phyloP scores from a whole-genome alignment of 2,113 vertebrate genomes.

The Pomatostomus ruficeps region DNA sequence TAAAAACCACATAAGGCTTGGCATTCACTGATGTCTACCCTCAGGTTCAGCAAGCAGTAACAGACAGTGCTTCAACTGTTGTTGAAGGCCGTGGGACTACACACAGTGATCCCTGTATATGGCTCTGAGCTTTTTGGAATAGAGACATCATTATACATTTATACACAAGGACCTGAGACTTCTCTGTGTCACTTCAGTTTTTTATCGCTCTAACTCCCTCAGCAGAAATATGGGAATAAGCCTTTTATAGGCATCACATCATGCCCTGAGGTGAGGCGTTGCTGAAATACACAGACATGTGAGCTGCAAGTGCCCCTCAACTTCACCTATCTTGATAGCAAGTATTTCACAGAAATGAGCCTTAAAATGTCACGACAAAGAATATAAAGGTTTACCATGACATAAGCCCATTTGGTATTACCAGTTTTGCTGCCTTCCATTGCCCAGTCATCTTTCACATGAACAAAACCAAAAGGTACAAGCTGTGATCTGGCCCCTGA shows the following conservation, averaged over 20 bases:
- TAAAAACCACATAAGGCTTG: constrained; percentile 11
- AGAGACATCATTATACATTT: constrained; percentile 10
- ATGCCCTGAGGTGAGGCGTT: background rate
- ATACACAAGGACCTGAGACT: background rate
- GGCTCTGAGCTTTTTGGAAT: background rate
- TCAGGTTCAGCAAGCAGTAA: background rate
- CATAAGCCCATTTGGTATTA: background rate
- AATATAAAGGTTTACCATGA: background rate
- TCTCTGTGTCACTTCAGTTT: background rate
- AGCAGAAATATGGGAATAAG: background rate
- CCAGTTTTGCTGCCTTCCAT: background rate
- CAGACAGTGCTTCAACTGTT: background rate
- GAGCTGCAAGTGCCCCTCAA: background rate
- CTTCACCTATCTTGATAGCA: background rate
- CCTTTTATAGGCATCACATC: background rate
- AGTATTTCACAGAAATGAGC: background rate
- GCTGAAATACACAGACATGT: background rate
- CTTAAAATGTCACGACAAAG: background rate
- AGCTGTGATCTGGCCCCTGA: background rate
- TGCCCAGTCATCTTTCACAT: background rate
- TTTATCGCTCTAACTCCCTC: background rate
- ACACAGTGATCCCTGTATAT: background rate
- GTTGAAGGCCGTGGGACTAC: background rate
- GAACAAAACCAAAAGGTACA: background rate
- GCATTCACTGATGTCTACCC: constrained; percentile 7